Percentiles rank a stretch among this genome's conserved stretches.
Conservation (phyloP, 2,797 vertebrate genomes). For the Eospalax fontanierii region DNA sequence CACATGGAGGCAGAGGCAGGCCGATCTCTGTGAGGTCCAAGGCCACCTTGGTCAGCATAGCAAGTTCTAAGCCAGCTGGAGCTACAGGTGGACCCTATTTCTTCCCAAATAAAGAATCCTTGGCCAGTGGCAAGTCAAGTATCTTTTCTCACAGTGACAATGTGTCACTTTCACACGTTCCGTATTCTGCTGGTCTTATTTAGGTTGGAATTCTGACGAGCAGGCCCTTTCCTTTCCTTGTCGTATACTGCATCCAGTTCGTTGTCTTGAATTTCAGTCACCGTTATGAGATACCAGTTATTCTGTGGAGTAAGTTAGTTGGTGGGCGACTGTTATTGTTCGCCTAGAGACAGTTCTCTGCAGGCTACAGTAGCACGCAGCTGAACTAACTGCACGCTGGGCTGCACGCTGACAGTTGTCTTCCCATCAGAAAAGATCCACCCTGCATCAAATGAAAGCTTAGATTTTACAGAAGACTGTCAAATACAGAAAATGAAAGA, state of each 20-base stretch:
- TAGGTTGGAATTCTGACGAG: neutral
- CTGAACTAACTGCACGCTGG: neutral
- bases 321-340: neutral
- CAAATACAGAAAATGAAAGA: constrained; percentile 73
- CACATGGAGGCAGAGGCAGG: too few relatives aligned
- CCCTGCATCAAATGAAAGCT: constrained; percentile 35
- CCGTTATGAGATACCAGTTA: neutral
- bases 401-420: constrained; percentile 21
- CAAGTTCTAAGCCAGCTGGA: too few relatives aligned
- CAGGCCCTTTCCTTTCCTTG: neutral
- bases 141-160: constrained; percentile 6
- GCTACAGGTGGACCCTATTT: too few relatives aligned
- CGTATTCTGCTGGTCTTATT: neutral
- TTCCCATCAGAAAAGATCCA: constrained; percentile 40
- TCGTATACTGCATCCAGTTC: neutral
- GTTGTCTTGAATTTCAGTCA: neutral
- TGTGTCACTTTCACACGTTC: neutral
- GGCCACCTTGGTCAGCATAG: too few relatives aligned
- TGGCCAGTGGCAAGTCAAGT: neutral
- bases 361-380: neutral
- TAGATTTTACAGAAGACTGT: constrained; percentile 72
- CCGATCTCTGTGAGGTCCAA: too few relatives aligned
- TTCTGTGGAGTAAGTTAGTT: constrained; percentile 16
- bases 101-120: neutral
- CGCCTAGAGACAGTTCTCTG: neutral